Evolutionary conservation across 2,113 vertebrate genomes (phyloP), one percentile per base, ranked within the genome.

Genomic region (Tenebrosternarchus preto): DNA sequence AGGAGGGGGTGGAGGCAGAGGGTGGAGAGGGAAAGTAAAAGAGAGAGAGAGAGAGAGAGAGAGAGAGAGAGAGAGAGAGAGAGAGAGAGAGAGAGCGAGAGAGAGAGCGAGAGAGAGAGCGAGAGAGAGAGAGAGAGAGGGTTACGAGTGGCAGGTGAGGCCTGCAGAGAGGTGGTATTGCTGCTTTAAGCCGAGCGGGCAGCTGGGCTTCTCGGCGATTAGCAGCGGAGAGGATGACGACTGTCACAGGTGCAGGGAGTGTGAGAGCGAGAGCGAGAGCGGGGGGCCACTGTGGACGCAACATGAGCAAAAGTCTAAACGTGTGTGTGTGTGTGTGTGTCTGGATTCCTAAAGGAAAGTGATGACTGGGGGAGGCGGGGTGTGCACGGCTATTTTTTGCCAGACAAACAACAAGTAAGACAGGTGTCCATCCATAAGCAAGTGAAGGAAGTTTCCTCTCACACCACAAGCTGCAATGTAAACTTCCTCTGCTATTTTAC

Each of bases 151-250:
- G 82, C 86, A 86, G 84, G 82, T 85, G 84, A 83, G 84, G 57
- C 69, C 27, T 46, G 25, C 73, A 66, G 85, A 63, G 85, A 86
- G 86, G 83, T 83, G 84, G 79, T 84, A 72, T 85, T 81, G 83
- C 88, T 83, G 29, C 72, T 81, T 83, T 85, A 83, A 83, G 79
- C 71, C 66, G 83, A 74, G 86, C 76, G 77, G 91, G 90, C 92
- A 92, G 91, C 90, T 92, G 91, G 90, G 43, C 75, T 86, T 88
- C 89, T 88, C 83, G 76, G 83, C 86, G 86, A 80, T 66, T 81
- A 22, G 82, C 36, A 77, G 85, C 77, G 78, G 76, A 82, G 59
- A 78, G 70, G n/a, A 81, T 88, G 89, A 93, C 81, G 77, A 82
- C 84, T 70, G 66, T 85, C 90, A 91, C 89, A 90, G 89, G 91